Conservation (phyloP, 1,140 invertebrate species). For the Lordiphosa mommai region DNA sequence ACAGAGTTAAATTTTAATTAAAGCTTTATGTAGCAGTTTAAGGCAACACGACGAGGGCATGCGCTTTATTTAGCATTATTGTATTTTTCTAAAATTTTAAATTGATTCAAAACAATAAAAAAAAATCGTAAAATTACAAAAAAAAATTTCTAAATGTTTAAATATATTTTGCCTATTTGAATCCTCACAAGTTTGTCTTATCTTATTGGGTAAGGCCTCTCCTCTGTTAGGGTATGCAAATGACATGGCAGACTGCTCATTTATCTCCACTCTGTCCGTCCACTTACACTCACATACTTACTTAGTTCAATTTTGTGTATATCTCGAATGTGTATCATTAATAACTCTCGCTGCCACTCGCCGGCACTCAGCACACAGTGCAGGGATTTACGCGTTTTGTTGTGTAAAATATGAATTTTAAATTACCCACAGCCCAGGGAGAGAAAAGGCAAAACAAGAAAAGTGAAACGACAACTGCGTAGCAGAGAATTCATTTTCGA, state of each 20-base stretch:
- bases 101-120: too few species aligned
- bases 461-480: background rate
- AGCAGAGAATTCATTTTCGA: slow-evolving; percentile 13
- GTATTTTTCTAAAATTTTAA: too few species aligned
- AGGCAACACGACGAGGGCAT: background rate
- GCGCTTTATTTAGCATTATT: too few species aligned
- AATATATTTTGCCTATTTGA: too few species aligned
- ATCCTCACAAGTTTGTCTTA: background rate
- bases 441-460: background rate
- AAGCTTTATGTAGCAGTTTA: slow-evolving; percentile 22
- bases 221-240: slow-evolving; percentile 30
- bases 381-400: slow-evolving; percentile 45
- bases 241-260: slow-evolving; percentile 18
- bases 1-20: slow-evolving; percentile 66
- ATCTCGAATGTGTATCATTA: slow-evolving; percentile 53
- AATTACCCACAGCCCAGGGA: slow-evolving; percentile 37
- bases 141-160: too few species aligned
- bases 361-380: slow-evolving; percentile 55
- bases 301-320: slow-evolving; percentile 5
- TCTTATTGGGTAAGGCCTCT: background rate
- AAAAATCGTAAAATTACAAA: too few species aligned
- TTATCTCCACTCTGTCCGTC: background rate
- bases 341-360: slow-evolving; percentile 56
- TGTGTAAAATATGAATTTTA: slow-evolving; percentile 72
- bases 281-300: slow-evolving; percentile 16